Conservation (phyloP, 2,113 vertebrate genomes). For the Miniopterus natalensis region DNA sequence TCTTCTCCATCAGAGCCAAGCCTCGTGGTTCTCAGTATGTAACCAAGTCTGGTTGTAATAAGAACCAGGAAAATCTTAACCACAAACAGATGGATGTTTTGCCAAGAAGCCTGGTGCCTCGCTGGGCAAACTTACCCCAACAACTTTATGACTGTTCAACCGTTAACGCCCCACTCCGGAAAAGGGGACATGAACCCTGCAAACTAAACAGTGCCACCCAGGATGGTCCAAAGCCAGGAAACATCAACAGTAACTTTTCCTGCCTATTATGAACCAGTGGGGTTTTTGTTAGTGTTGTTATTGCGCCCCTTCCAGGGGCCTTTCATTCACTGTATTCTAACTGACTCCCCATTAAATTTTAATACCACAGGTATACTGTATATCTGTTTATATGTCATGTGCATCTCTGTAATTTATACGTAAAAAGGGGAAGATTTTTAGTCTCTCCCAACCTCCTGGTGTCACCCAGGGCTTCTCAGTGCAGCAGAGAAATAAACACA, state of each 20-base stretch:
- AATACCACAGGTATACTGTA: background rate
- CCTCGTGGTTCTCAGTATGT: constrained; percentile 28
- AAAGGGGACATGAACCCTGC: constrained; percentile 58
- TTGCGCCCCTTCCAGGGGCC: background rate
- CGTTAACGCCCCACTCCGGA: constrained; percentile 23
- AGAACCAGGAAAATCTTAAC: constrained; percentile 70
- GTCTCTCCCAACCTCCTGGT: too few species aligned
- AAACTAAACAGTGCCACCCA: background rate
- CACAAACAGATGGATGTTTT: constrained; percentile 67
- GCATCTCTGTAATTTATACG: background rate
- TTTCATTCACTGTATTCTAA: background rate
- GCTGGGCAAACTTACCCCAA: constrained; percentile 54
- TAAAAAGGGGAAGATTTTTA: background rate
- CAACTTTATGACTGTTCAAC: constrained; percentile 60
- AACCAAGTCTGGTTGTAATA: constrained; percentile 54
- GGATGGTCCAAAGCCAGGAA: background rate
- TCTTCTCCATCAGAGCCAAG: constrained; percentile 34
- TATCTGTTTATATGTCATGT: background rate
- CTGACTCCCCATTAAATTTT: background rate
- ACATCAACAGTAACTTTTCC: background rate
- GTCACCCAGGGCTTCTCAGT: background rate
- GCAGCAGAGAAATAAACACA: background rate
- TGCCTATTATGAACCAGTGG: background rate
- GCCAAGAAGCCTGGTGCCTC: constrained; percentile 51
- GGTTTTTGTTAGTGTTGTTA: background rate